phyloP scores from a whole-genome alignment of 2,888 invertebrate genomes.

The Apoda limacodes region DNA sequence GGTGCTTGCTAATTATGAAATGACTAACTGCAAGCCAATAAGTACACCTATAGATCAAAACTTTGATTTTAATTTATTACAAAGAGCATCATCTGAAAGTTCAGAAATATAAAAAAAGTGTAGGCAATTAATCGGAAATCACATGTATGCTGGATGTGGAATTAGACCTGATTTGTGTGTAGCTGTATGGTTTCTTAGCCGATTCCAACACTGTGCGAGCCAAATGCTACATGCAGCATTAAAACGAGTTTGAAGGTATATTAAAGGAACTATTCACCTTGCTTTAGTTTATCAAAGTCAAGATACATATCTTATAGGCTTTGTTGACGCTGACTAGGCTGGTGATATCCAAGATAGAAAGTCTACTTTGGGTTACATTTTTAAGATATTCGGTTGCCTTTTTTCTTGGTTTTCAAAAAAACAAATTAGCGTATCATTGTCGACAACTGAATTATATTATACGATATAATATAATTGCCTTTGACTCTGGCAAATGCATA shows the following conservation, averaged over 20 bases:
- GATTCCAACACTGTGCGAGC: slow-evolving; percentile 5
- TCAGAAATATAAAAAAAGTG: slow-evolving; percentile 2
- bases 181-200: neutral
- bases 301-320: neutral
- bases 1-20: slow-evolving; percentile 5
- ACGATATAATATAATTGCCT: too few relatives aligned
- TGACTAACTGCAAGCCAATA: slow-evolving; percentile 8
- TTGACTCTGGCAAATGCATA: too few relatives aligned
- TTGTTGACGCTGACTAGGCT: slow-evolving; percentile 5
- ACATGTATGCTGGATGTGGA: slow-evolving; percentile 4
- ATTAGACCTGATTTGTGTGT: neutral
- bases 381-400: slow-evolving; percentile 4
- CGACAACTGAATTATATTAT: slow-evolving; percentile 3
- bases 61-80: neutral
- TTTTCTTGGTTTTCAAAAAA: slow-evolving; percentile 8
- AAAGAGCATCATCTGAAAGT: neutral
- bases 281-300: neutral
- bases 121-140: slow-evolving; percentile 1
- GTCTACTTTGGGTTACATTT: neutral
- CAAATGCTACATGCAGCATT: neutral
- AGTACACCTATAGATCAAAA: slow-evolving; percentile 5
- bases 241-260: slow-evolving; percentile 2
- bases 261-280: neutral
- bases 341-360: slow-evolving; percentile 1
- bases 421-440: slow-evolving; percentile 4